Base-by-base conservation (phyloP, 2,797 vertebrate species). In the Nannoperca australis region DNA sequence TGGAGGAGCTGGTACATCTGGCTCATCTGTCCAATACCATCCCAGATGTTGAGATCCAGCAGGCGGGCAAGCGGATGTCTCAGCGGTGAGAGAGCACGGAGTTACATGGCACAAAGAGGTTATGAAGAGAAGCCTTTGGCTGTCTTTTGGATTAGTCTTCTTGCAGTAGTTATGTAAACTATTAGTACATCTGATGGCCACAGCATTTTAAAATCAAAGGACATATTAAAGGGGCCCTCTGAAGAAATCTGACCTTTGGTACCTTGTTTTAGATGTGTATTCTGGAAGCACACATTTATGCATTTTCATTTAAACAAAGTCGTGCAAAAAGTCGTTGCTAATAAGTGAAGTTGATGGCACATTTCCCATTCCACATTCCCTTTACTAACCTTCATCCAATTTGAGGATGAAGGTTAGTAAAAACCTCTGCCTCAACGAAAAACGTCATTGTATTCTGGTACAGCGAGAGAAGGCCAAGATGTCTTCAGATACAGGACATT, bases 1-100 rank as follows among this genome's bases (percentile, higher is more conserved):
- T 82, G 73, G 91, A 93, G 36, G 94, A 95, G 76, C 80, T 96
- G 63, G 51, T 93, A 51, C 91, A 93, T 56, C 85, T 96, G 36
- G 79, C 79, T 17, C 91, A 92, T 40, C 89, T 96, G 36, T 86
- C 94, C 0, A 62, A 70, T 0, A 59, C 80, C 18, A 77, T 95
- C 61, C 86, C 91, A 5, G 94, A 95, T 4, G 59, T 84, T 0
- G 55, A 64, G 17, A 47, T 94, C 40, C 91, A 88, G 73, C 76
- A 79, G 24, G 72, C 59, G 0, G 95, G 95, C n/a, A 90, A 69
- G 38, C 90, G 2, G 70, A 81, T 95, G 38, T 93, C 93, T 27
- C 88, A 94, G 11, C 89, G 94, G 95, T 96, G 70, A 89, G 83
- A 24, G 24, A 34, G 20, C 30, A 3, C 6, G 1, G 7, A 56